Evolutionary conservation across 2,113 vertebrate genomes (phyloP), one percentile per base, ranked within the genome.

Genomic region (Gallinago media): DNA sequence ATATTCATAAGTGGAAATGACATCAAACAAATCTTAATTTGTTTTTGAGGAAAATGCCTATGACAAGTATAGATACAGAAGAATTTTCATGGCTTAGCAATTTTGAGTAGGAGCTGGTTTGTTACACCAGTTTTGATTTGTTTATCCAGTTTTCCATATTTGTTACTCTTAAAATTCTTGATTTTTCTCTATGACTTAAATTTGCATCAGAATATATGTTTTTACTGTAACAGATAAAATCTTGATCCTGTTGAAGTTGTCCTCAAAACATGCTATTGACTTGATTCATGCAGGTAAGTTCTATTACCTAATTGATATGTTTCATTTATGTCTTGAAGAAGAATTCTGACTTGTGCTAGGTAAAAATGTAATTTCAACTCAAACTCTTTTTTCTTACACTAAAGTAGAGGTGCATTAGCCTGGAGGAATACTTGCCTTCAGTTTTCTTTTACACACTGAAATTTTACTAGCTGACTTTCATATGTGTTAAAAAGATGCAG

Each of bases 61-160:
- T 42, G 38, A 49, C 84, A 80, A 73, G 5, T 54, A 71, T 14
- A 92, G 42, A 67, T 13, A 76, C 9, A 59, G 11, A 72, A 73
- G 9, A 32, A 72, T 80, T 65, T 85, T 56, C 29, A 68, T 17
- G 34, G 8, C 27, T 75, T 71, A 50, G 8, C 29, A 68, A 38
- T 95, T 92, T 55, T 72, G 32, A 52, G 4, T 29, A 59, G 19
- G 34, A 91, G 2, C 7, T 74, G 36, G 5, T 61, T 65, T 68
- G 17, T 75, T 88, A 67, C 0, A 0, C 12, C 2, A n/a, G n/a
- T n/a, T n/a, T n/a, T n/a, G n/a, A n/a, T n/a, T n/a, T 18, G 6
- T 73, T 88, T 70, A 83, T 52, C 31, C 19, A 56, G 7, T 44
- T 56, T 78, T 82, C 23, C 1, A 0, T 49, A 56, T 68, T 85